A percentile compares a stretch with the other conserved stretches of the same genome.
Conservation (phyloP, 2,888 invertebrate genomes). For the Cerastis rubricosa region DNA sequence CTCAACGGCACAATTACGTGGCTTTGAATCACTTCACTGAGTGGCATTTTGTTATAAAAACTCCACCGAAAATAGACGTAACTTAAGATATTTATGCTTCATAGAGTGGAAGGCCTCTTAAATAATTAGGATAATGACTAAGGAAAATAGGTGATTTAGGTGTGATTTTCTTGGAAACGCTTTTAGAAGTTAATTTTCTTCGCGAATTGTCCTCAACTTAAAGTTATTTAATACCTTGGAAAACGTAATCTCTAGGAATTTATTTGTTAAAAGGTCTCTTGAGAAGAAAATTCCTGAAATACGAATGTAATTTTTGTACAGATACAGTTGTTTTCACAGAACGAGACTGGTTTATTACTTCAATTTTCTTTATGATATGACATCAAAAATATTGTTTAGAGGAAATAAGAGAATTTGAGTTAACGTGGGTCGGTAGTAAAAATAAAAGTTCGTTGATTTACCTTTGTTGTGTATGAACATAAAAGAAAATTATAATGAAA, state of each 20-base stretch:
- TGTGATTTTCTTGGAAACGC: constrained; percentile 43
- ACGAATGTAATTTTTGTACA: constrained; percentile 26
- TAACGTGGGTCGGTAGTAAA: constrained; percentile 37
- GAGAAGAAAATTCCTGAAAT: constrained; percentile 15
- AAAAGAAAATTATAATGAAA: constrained; percentile 16
- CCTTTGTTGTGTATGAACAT: constrained; percentile 7
- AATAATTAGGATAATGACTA: constrained; percentile 65
- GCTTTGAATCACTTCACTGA: constrained; percentile 75
- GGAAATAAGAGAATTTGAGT: constrained; percentile 35
- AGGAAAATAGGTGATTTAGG: constrained; percentile 56
- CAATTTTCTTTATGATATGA: constrained; percentile 48
- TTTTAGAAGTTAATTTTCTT: constrained; percentile 40
- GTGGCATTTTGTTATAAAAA: constrained; percentile 72
- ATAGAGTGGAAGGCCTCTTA: constrained; percentile 64
- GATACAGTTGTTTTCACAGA: constrained; percentile 25
- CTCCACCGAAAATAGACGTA: constrained; percentile 68
- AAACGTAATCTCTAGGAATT: constrained; percentile 18
- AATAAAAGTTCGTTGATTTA: constrained; percentile 15
- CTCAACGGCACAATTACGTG: constrained; percentile 80
- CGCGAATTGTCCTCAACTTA: constrained; percentile 34
- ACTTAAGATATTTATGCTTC: constrained; percentile 68
- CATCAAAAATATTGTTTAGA: constrained; percentile 45
- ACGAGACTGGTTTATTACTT: constrained; percentile 47
- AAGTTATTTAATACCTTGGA: constrained; percentile 42
- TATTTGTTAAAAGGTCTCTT: constrained; percentile 26